Evolutionary conservation across 2,113 vertebrate species (phyloP), one percentile per base, ranked within the genome.

Genomic region (Antechinus stuartii): DNA sequence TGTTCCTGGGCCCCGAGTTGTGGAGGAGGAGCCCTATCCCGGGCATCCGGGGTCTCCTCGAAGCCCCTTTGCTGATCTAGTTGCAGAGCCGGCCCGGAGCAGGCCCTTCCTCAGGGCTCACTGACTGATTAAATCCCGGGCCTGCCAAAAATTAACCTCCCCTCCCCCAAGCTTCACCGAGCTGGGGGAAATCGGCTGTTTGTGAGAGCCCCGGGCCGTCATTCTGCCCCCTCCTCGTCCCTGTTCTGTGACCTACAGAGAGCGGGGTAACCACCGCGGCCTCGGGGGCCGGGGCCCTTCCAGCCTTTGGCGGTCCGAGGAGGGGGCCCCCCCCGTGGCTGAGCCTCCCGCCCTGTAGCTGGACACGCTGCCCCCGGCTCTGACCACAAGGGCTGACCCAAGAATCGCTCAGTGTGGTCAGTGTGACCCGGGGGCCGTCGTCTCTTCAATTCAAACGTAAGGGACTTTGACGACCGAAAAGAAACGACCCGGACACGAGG

Each of bases 151-250:
- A n/a, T n/a, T 19, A 10, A 0, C 0, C 8, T 9, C 50, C 50
- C 10, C 8, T 9, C 50, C 35, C n/a, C 22, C 42, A 84, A 76
- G 25, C n/a, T 42, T 84, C 19, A 22, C 2, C 8, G 68, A 42
- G 5, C 7, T 84, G 16, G 68, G 35, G 22, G 68, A 84, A 42
- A 84, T 23, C 2, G 35, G 84, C 89, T 49, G 2, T 9, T 57
- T n/a, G n/a, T 0, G 7, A 56, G 56, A 42, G 46, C 25, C 50
- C 12, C 0, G 49, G 35, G 53, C 16, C 1, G 1, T 5, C 27
- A 25, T 56, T 46, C 68, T 50, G 68, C n/a, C 30, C 46, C 54
- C 0, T 8, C 9, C 11, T 46, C n/a, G 14, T 2, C 22, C 57
- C 53, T 35, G 2, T 10, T 42, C 11, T 7, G 52, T 47, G 47